Conservation (phyloP, 2,888 invertebrate genomes). For the Nomada fucata region DNA sequence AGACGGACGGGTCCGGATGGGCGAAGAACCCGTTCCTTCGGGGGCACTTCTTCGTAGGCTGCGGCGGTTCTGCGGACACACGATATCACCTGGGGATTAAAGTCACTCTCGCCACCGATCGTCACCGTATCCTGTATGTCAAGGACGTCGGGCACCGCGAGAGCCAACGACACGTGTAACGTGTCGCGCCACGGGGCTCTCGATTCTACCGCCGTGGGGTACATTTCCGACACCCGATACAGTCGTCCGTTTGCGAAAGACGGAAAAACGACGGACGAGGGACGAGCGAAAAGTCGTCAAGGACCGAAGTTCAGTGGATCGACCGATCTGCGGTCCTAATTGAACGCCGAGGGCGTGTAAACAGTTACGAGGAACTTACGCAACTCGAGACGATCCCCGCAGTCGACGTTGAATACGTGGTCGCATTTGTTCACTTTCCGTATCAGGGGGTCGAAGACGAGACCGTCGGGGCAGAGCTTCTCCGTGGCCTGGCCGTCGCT, state of each 20-base stretch:
- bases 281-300: background rate
- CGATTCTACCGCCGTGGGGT: conserved; percentile 15
- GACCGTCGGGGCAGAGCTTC: conserved; percentile 94
- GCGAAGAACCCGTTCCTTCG: conserved; percentile 96
- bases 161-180: conserved; percentile 48
- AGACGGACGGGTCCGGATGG: conserved; percentile 92
- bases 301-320: background rate
- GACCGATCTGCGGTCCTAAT: background rate
- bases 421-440: conserved; percentile 96
- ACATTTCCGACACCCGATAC: conserved; percentile 1
- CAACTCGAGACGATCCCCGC: conserved; percentile 93
- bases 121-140: conserved; percentile 55
- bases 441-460: conserved; percentile 94
- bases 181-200: background rate
- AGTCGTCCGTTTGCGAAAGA: background rate
- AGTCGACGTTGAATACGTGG: conserved; percentile 96
- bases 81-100: conserved; percentile 31
- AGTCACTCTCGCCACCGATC: conserved; percentile 34
- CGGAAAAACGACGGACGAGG: background rate
- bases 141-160: conserved; percentile 57
- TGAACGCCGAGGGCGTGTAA: background rate
- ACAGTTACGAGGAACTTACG: conserved; percentile 88
- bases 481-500: conserved; percentile 89
- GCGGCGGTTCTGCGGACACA: conserved; percentile 88
- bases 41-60: conserved; percentile 90